Conservation (phyloP, 2,797 vertebrate species). For the Cottoperca gobio region DNA sequence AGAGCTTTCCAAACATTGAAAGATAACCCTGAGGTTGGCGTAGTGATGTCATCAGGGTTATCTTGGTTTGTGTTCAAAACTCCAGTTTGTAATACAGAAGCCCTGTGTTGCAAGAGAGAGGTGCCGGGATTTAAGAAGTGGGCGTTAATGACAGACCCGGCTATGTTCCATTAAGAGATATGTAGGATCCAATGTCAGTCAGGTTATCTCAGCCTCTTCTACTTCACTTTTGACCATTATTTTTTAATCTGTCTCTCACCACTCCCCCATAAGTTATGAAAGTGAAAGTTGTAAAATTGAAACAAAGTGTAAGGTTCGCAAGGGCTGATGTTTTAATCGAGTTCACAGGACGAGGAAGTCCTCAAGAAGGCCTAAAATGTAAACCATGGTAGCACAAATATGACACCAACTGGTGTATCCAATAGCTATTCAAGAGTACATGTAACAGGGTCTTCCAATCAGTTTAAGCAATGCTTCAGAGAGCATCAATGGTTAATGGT, state of each 20-base stretch:
- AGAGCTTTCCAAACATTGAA: background rate
- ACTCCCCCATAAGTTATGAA: background rate
- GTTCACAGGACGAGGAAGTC: background rate
- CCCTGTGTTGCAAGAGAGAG: background rate
- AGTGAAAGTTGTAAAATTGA: background rate
- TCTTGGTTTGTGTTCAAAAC: background rate
- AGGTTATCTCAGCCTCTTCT: background rate
- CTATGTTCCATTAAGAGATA: background rate
- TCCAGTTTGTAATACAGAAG: background rate
- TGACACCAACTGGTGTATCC: background rate
- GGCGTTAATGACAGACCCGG: background rate
- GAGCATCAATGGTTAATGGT: background rate
- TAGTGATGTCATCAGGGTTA: background rate
- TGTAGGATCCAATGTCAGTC: background rate
- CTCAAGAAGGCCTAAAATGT: background rate
- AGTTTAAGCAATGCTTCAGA: constrained; percentile 13
- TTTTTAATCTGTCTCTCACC: background rate
- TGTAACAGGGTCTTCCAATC: constrained; percentile 5
- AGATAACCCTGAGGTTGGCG: background rate
- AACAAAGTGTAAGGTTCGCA: background rate
- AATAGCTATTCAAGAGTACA: background rate
- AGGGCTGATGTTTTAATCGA: background rate
- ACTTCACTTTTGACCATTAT: background rate
- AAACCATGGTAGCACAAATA: background rate
- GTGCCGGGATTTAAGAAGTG: no score